Percentiles rank a stretch among this genome's conserved stretches.
Conservation (phyloP, 2,888 invertebrate species). For the Nyleta sp. region DNA sequence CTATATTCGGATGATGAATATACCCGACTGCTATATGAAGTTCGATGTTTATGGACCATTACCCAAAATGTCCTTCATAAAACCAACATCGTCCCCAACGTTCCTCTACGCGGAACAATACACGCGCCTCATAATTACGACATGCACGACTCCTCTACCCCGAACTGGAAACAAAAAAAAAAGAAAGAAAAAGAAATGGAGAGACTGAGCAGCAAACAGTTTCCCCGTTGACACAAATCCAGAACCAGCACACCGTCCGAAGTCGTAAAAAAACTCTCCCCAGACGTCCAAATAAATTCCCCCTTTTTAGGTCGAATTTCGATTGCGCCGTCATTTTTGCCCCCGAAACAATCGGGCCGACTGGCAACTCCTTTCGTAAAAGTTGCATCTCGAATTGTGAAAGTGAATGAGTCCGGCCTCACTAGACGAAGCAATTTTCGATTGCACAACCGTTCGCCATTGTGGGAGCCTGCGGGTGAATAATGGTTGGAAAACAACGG, state of each 20-base stretch:
- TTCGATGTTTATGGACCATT: constrained; percentile 3
- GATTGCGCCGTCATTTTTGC: constrained; percentile 19
- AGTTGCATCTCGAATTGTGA: constrained; percentile 31
- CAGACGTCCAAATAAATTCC: constrained; percentile 38
- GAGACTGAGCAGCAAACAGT: no score
- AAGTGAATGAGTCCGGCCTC: constrained; percentile 12
- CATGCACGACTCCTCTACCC: no score
- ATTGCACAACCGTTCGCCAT: constrained; percentile 31
- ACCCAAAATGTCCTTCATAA: neutral
- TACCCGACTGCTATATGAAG: neutral
- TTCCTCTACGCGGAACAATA: no score
- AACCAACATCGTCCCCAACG: neutral
- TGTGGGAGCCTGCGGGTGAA: constrained; percentile 7
- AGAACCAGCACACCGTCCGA: constrained; percentile 10
- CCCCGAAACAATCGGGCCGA: no score
- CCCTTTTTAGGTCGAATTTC: constrained; percentile 35
- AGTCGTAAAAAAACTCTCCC: constrained; percentile 36
- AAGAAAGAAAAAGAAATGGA: neutral
- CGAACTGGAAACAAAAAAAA: neutral
- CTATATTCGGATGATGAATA: no score
- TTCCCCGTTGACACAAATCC: constrained; percentile 17
- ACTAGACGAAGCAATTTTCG: constrained; percentile 31
- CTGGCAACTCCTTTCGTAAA: constrained; percentile 15
- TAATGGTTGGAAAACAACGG: constrained; percentile 11
- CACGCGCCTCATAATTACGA: no score